Percentiles rank a stretch among this genome's conserved stretches.
Conservation (phyloP, 1,140 invertebrate genomes). For the Heliconius congener region DNA sequence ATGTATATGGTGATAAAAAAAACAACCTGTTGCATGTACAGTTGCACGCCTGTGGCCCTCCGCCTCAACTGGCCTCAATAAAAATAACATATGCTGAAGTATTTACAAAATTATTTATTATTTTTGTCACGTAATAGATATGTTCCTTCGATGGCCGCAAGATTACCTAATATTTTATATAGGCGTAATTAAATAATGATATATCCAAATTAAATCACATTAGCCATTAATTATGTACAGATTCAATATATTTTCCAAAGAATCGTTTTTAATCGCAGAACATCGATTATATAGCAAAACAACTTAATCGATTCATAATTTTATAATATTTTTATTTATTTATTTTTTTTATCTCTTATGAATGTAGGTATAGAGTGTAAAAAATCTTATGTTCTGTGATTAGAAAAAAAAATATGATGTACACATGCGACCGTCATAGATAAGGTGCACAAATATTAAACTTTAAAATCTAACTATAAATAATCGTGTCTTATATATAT, state of each 20-base stretch:
- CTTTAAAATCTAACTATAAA: neutral
- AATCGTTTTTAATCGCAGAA: neutral
- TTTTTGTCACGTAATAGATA: neutral
- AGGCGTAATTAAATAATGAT: neutral
- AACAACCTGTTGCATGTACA: too few species aligned
- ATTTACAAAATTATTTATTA: too few species aligned
- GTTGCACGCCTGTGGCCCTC: too few species aligned
- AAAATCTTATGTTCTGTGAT: neutral
- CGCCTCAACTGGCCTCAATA: too few species aligned
- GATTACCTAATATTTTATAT: neutral
- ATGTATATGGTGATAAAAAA: too few species aligned
- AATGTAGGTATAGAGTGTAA: neutral
- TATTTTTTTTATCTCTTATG: neutral
- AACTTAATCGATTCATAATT: neutral
- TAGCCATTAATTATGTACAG: neutral
- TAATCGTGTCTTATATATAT: neutral
- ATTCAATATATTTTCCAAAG: neutral
- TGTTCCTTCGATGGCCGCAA: constrained; percentile 7
- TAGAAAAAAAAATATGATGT: neutral
- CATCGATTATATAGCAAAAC: neutral
- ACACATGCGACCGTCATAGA: neutral
- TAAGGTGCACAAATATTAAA: neutral
- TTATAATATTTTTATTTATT: neutral
- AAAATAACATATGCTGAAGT: too few species aligned
- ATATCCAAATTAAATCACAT: neutral